Conservation (phyloP, 2,888 invertebrate species). For the Drosophila setosimentum region DNA sequence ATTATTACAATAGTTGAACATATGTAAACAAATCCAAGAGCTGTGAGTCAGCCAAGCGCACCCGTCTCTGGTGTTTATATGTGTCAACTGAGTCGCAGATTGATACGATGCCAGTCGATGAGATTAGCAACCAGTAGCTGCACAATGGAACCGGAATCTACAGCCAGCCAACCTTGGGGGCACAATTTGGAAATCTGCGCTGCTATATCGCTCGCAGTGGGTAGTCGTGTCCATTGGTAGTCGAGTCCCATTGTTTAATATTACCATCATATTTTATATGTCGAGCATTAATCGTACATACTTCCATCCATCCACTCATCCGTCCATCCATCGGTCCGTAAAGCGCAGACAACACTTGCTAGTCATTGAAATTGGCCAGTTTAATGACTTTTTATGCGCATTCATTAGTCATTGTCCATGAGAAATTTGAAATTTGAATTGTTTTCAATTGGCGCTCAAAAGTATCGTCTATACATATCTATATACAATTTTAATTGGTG, state of each 20-base stretch:
- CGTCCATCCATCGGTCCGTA: not conserved
- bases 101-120: slow-evolving; percentile 51
- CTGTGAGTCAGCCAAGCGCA: slow-evolving; percentile 60
- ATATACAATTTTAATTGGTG: slow-evolving; percentile 37
- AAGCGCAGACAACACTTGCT: slow-evolving; percentile 8
- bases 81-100: slow-evolving; percentile 58
- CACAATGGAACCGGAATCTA: slow-evolving; percentile 39
- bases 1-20: slow-evolving; percentile 15
- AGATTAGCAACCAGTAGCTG: slow-evolving; percentile 59
- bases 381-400: slow-evolving; percentile 64
- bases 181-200: slow-evolving; percentile 37
- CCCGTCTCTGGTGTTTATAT: slow-evolving; percentile 4
- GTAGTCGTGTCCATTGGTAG: slow-evolving; percentile 9
- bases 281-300: slow-evolving; percentile 18
- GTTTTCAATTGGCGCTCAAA: slow-evolving; percentile 35
- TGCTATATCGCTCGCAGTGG: slow-evolving; percentile 12
- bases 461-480: slow-evolving; percentile 13
- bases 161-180: slow-evolving; percentile 30
- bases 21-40: slow-evolving; percentile 53
- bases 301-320: slow-evolving; percentile 1
- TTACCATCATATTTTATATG: slow-evolving; percentile 49
- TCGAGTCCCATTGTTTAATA: slow-evolving; percentile 30
- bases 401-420: slow-evolving; percentile 68
- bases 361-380: slow-evolving; percentile 65
- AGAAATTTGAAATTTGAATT: slow-evolving; percentile 42